A percentile compares a stretch with the other conserved stretches of the same genome.
phyloP scores from a whole-genome alignment of 1,140 invertebrate genomes.

The Diorhabda carinulata region DNA sequence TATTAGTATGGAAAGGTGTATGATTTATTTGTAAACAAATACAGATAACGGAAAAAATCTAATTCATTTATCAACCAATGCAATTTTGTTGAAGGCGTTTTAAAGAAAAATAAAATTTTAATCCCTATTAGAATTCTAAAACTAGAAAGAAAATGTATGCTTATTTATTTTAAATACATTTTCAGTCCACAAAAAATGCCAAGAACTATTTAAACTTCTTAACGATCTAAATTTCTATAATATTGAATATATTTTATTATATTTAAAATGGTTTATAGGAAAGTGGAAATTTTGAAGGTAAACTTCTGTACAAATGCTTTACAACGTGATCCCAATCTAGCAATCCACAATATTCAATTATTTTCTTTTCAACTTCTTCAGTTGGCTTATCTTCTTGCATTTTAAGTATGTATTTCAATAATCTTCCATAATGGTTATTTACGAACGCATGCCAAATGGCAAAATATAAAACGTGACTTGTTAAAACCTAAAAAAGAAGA shows the following conservation, averaged over 20 bases:
- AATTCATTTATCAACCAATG: too few species aligned
- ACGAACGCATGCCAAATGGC: conserved; percentile 76
- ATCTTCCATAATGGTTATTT: conserved; percentile 73
- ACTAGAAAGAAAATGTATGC: too few species aligned
- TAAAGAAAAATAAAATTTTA: too few species aligned
- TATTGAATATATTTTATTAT: background rate
- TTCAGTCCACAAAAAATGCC: too few species aligned
- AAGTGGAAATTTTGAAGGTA: conserved; percentile 64
- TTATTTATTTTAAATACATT: too few species aligned
- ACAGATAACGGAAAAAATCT: too few species aligned
- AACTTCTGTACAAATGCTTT: conserved; percentile 51
- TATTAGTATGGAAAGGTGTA: too few species aligned
- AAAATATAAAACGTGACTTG: conserved; percentile 64
- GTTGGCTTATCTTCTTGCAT: conserved; percentile 74
- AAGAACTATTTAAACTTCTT: too few species aligned
- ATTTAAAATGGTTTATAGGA: conserved; percentile 51
- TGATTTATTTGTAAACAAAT: too few species aligned
- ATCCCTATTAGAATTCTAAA: too few species aligned
- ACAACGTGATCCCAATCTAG: conserved; percentile 69
- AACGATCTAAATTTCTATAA: too few species aligned
- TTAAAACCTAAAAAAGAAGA: conserved; percentile 30
- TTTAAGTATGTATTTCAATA: conserved; percentile 71
- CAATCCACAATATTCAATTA: conserved; percentile 60
- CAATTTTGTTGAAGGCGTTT: too few species aligned
- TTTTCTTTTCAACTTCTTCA: conserved; percentile 69